Evolutionary conservation across 2,113 vertebrate species (phyloP).

Genomic region (Litocranius walleri): DNA sequence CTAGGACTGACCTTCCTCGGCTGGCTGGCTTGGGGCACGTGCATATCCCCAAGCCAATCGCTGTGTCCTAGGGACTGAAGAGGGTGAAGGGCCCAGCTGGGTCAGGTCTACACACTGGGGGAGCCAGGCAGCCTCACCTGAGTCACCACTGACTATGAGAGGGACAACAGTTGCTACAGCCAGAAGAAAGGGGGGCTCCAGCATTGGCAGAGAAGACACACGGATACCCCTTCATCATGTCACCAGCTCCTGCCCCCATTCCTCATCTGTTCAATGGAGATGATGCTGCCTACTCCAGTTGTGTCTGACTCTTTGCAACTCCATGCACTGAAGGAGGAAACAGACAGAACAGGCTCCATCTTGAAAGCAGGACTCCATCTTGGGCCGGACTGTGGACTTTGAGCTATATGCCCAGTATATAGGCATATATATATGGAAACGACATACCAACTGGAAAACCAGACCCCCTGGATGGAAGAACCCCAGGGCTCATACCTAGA

Average conservation of each 20-base stretch:
- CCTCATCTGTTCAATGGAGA: neutral
- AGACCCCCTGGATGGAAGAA: too few relatives aligned
- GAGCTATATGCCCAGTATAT: too few relatives aligned
- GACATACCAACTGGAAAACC: too few relatives aligned
- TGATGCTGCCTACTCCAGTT: neutral
- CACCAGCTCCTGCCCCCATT: neutral
- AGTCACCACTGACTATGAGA: neutral
- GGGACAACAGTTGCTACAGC: too few relatives aligned
- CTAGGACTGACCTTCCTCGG: neutral
- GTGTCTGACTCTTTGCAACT: neutral
- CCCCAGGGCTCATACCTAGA: too few relatives aligned
- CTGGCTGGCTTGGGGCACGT: neutral
- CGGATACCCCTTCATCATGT: neutral
- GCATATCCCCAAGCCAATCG: neutral
- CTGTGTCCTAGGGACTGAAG: neutral
- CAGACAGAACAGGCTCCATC: too few relatives aligned
- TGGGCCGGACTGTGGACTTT: too few relatives aligned
- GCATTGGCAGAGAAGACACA: neutral
- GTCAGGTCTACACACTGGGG: fast-evolving
- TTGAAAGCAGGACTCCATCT: too few relatives aligned
- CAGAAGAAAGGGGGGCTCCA: too few relatives aligned
- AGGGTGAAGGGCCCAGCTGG: neutral
- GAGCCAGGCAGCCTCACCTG: neutral
- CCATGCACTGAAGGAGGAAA: neutral
- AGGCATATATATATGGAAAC: too few relatives aligned